Evolutionary conservation across 2,888 invertebrate species (phyloP).

Genomic region (Stenotaenia linearis): DNA sequence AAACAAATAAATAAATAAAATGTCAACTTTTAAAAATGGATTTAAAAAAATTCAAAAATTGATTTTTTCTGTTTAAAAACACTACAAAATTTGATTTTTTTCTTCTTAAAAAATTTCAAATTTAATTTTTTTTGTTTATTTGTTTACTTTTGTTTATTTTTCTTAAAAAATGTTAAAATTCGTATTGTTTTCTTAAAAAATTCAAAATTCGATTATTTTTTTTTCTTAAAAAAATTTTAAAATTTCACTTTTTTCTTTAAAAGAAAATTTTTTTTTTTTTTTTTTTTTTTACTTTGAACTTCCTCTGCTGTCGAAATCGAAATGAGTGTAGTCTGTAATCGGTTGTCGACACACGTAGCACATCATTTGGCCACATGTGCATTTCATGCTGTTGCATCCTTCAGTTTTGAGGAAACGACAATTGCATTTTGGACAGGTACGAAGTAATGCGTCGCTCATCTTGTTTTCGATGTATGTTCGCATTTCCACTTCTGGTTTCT

Average conservation of each 20-base stretch:
- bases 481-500: slow-evolving; percentile 48
- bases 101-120: background rate
- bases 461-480: slow-evolving; percentile 54
- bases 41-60: background rate
- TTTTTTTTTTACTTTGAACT: background rate
- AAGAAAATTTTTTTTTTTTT: background rate
- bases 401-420: slow-evolving; percentile 52
- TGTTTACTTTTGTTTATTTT: too few relatives aligned
- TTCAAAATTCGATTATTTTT: background rate
- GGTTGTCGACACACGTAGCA: slow-evolving; percentile 56
- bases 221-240: background rate
- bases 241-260: background rate
- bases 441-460: slow-evolving; percentile 53
- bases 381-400: slow-evolving; percentile 58
- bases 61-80: background rate
- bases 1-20: background rate
- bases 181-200: too few relatives aligned
- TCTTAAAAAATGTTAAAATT: too few relatives aligned
- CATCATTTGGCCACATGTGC: slow-evolving; percentile 54
- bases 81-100: background rate
- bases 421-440: slow-evolving; percentile 39
- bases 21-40: background rate
- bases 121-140: background rate
- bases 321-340: slow-evolving; percentile 55
- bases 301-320: slow-evolving; percentile 43